Base-by-base conservation (phyloP, 2,888 invertebrate genomes). In the Beris morrisii region DNA sequence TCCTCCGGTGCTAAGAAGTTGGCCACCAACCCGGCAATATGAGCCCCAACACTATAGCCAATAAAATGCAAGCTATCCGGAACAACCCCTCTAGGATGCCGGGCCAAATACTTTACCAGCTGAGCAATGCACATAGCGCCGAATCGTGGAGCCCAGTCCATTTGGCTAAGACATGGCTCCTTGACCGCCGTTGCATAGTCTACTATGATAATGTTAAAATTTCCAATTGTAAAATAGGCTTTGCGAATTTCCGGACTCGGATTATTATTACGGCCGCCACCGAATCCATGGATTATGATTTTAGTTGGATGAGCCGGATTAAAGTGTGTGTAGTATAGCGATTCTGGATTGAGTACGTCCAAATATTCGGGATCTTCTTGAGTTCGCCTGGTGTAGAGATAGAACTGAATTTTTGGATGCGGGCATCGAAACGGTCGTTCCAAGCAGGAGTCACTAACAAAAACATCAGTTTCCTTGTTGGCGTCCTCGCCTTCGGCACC, bases 251-350 rank as follows among this genome's bases (percentile, higher is more conserved):
- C 92, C 0, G 93, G 92, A 76, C 92, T 93, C 0, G 93, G 93
- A 0, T 91, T 88, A 43, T 89, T 82, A 76, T 90, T 87, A 69
- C 92, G 82, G 0, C 93, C 93, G 0, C 93, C 93, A 0, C 93
- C 93, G 74, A 96, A 95, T 5, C 95, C 95, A 75, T 95, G 95
- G 15, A 95, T 91, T 54, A 96, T 88, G 28, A 96, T 84, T 82
- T 95, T 95, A 5, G 93, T 92, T 0, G 91, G 89, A 77, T 91
- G 87, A 0, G 83, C 84, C 0, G 88, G 85, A 78, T 94, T 91
- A 78, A 93, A 95, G 72, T 85, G 87, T 0, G 92, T 91, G 68
- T 85, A 84, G 71, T 87, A 87, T 28, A 95, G 79, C 0, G 92
- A 89, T 45, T 88, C 86, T 54, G 85, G 82, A 73, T 88, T 85